Base-by-base conservation (phyloP, 2,888 invertebrate genomes). In the Rhagophthalmus giganteus region DNA sequence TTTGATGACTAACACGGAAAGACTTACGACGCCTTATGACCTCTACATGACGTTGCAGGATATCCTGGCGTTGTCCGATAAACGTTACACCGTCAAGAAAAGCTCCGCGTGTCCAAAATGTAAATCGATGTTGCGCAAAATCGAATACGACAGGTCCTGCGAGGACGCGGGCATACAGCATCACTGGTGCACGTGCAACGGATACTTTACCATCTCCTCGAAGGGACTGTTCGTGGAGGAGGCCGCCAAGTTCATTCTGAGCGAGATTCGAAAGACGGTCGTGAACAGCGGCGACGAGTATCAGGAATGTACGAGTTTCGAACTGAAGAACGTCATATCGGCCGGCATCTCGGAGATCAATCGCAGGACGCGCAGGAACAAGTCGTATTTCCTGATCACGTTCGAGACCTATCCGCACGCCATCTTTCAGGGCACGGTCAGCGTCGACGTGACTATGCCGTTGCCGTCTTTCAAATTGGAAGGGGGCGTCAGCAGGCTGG, bases 161-260 rank as follows among this genome's bases (percentile, higher is more conserved):
- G 74, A 75, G 25, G 84, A 88, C 44, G 84, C 82, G 5, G 81
- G 80, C 1, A 83, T 91, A 40, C 78, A 79, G 7, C 78, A 81
- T 28, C 87, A 87, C 66, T 89, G 88, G 88, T 89, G 89, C 67
- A 83, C 86, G 42, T 90, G 89, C 63, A 80, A 82, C 50, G 79
- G 81, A 25, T 80, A 85, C 61, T 74, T 78, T 59, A 68, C 77
- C 7, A 68, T 78, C 44, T 72, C 77, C 51, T 60, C 66, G 2
- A 70, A 75, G 33, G 79, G 81, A 35, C 65, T 73, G 30, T 75
- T 80, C 16, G 83, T 81, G 3, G 65, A 73, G 9, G 77, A 78
- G 61, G 81, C 81, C 12, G 80, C 81, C 0, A 65, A 76, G 12
- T 74, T 75, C 33, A 78, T 79, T 9, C 61, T 83, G 8, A 65